A percentile compares a stretch with the other conserved stretches of the same genome.
These are phyloP conservation scores for Muscidifurax raptorellus DNA, from an alignment of 1,140 invertebrate species.

Conservation along the genomic window DNA sequence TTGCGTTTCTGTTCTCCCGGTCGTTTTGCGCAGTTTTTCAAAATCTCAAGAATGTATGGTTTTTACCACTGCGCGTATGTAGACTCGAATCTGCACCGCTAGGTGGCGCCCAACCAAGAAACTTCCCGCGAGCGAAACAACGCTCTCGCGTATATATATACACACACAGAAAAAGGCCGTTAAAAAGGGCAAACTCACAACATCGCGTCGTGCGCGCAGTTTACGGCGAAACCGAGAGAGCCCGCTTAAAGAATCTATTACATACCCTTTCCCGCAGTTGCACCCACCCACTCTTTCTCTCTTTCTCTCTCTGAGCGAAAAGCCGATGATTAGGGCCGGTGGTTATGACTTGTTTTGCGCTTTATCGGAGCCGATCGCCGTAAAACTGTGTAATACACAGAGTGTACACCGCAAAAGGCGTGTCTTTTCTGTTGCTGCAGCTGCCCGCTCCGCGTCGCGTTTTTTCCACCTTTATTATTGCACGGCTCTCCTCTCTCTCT, in stretches of 20 bases:
- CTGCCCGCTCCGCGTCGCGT: neutral
- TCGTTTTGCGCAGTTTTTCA: too few species aligned
- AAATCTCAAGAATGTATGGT: too few species aligned
- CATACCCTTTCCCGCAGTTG: neutral
- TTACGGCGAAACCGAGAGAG: neutral
- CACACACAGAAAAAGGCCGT: too few species aligned
- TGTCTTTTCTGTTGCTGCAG: constrained; percentile 5
- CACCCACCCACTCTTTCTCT: neutral
- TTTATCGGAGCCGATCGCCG: constrained; percentile 33
- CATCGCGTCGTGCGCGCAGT: neutral
- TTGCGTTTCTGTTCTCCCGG: too few species aligned
- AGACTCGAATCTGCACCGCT: too few species aligned
- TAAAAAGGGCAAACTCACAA: neutral
- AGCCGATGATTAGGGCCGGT: constrained; percentile 27
- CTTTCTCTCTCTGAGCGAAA: too few species aligned
- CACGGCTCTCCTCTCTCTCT: neutral
- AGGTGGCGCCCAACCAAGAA: too few species aligned
- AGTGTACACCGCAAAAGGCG: neutral
- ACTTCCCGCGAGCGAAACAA: neutral
- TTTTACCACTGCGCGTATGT: too few species aligned
- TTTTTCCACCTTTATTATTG: constrained; percentile 1
- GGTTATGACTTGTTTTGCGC: constrained; percentile 46
- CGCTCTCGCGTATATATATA: too few species aligned
- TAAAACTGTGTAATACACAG: neutral
- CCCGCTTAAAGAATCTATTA: neutral